Evolutionary conservation across 2,113 vertebrate genomes (phyloP), one percentile per base, ranked within the genome.

Genomic region (Gorsachius goisagi): DNA sequence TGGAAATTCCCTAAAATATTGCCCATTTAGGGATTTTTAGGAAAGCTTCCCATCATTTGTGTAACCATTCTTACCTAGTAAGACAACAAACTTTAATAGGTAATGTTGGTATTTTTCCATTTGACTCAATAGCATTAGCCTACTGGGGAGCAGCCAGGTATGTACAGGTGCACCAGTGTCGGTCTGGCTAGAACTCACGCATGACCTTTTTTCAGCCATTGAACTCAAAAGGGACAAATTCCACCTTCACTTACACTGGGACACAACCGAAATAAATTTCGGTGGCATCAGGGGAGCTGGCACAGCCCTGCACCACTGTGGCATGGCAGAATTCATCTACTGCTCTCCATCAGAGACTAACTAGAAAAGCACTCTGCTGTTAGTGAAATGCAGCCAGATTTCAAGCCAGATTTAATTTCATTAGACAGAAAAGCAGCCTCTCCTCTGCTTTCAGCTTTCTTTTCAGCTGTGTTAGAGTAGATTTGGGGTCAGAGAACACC

Each of bases 401-500:
- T 87, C 88, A 76, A 84, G 73, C 3, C 63, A 73, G 67, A 73
- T 81, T 92, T 73, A 64, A 95, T 95, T 77, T 39, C 0, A 1
- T 63, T 13, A 52, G n/a, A 74, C 87, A 84, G 71, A 88, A 87
- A 81, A 93, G 22, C 19, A 67, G 58, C 45, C 47, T 75, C 21
- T 41, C 28, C 28, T 88, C 37, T 79, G 55, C 60, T 79, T 74
- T 50, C 67, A 91, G 87, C 77, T 75, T 81, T 77, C 62, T 88
- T 93, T 89, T 92, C 64, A 79, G 75, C 68, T 52, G 53, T 69
- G 45, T 77, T 78, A 19, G 32, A 85, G 71, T 44, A 81, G 44
- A 79, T 88, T 39, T 88, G 79, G 63, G 94, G 91, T 87, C 85
- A 92, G 58, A 90, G 95, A 92, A 96, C 91, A 89, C 83, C 89